These are phyloP conservation scores for Aspidiotus rigidus DNA, from an alignment of 2,888 invertebrate species.

Conservation along the genomic window DNA sequence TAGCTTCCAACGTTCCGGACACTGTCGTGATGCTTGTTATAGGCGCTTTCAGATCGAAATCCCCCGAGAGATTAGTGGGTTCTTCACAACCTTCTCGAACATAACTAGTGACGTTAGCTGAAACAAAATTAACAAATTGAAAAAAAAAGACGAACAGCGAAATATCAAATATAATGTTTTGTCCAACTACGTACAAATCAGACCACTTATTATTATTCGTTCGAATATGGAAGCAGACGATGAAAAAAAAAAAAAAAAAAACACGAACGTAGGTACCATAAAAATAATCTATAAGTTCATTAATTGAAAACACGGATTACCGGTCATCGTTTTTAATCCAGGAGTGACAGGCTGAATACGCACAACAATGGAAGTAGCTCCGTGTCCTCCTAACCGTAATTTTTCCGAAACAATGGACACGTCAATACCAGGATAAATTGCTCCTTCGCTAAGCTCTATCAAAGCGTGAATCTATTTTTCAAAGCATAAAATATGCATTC, in stretches of 20 bases:
- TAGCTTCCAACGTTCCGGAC: conserved; percentile 52
- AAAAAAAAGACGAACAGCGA: not conserved
- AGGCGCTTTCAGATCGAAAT: conserved; percentile 40
- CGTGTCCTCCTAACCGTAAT: conserved; percentile 54
- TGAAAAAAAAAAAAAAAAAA: not conserved
- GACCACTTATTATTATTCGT: not conserved
- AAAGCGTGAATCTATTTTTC: conserved; percentile 53
- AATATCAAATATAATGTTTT: not conserved
- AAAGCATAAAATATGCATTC: conserved; percentile 8
- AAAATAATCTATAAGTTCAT: not conserved
- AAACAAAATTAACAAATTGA: conserved; percentile 38
- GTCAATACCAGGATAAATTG: conserved; percentile 56
- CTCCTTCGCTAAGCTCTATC: conserved; percentile 55
- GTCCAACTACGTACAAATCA: not conserved
- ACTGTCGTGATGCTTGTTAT: conserved; percentile 54
- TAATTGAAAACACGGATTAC: conserved; percentile 42
- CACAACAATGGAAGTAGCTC: conserved; percentile 57
- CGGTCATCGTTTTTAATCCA: conserved; percentile 57
- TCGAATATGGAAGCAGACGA: not conserved
- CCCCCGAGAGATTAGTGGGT: conserved; percentile 47
- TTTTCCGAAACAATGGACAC: conserved; percentile 57
- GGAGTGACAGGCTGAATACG: conserved; percentile 54
- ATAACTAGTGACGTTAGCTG: conserved; percentile 59
- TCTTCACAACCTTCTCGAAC: conserved; percentile 55
- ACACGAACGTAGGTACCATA: not conserved